Base-by-base conservation (phyloP, 1,140 invertebrate genomes). In the Hycleus cichorii region DNA sequence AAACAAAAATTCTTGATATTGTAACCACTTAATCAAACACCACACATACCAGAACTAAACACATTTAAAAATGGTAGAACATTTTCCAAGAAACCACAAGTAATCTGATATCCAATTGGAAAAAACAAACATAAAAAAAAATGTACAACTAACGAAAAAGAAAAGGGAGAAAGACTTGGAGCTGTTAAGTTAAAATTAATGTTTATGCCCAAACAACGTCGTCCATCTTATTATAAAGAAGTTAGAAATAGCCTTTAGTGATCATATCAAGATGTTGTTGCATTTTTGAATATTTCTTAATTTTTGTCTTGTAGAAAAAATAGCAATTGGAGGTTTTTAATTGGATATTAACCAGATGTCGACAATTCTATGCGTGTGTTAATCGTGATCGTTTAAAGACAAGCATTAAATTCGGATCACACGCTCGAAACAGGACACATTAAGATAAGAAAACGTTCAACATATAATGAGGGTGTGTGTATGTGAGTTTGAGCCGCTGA, bases 131-230 rank as follows among this genome's bases (percentile, higher is more conserved):
- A 18, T 18, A 18, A 18, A 18, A 18, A 12, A 18, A 18, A 18
- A 18, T 18, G 18, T 18, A 18, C 18, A 18, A 18, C 18, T 18
- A 18, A 18, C 18, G 18, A 18, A 18, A 18, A 18, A 18, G 18
- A 18, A 32, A 32, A 32, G 32, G 32, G 32, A 32, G 32, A 32
- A 32, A 32, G 61, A 63, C 56, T 55, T 62, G 11, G 63, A 64
- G 67, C 67, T 67, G 68, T 69, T 70, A 69, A 42, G 66, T 72
- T 4, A 69, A 72, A 71, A 71, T 71, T 72, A 71, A 72, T 71
- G 69, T 71, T 72, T 72, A 72, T 72, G 69, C 64, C 64, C 66
- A 57, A 62, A 52, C 61, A 62, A 61, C 64, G 62, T 63, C 67
- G 69, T 72, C 65, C 69, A 71, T 72, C 69, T 72, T 71, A 65